Base-by-base conservation (phyloP, 2,113 vertebrate species). In the Indri indri region DNA sequence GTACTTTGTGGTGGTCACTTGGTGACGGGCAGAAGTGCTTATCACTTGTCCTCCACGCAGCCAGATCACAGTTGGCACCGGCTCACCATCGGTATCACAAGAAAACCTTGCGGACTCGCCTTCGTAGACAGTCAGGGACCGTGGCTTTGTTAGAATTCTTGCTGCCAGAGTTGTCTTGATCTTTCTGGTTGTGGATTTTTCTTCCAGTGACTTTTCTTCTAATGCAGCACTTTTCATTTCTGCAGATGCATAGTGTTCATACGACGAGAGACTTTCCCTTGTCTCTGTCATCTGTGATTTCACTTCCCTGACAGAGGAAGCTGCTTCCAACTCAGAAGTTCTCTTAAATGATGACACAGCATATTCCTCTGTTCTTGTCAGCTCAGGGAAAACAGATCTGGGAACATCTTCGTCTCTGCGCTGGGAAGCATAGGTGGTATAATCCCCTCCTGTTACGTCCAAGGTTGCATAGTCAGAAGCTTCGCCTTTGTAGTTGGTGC, bases 381-480 rank as follows among this genome's bases (percentile, higher is more conserved):
- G 98, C 66, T 99, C 99, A 45, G 99, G 99, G 91, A 99, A 97
- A 94, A 99, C 97, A 52, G 98, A 97, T 80, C 98, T 99, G 84
- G 99, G 99, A 73, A 99, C 99, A 79, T 99, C 99, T 89, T 99
- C 99, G 5, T 99, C 99, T 98, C 97, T 99, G 80, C 99, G 99
- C 57, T 98, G 98, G 80, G 99, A 99, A 54, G 99, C 98, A 81
- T 98, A 99, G 88, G 99, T 99, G 88, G 99, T 99, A 86, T 99
- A 99, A 97, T 99, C 99, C 77, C 98, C 99, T 91, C 98, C 99
- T 30, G 99, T 98, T 63, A 99, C 99, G 92, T 99, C 99, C 79
- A 99, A 94, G 1, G 99, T 99, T 22, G 99, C 99, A 30, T 99
- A 99, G 97, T 99, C 99, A 8, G 99, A 99, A 45, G 99, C 99